These are phyloP conservation scores for Drosophila affinis DNA, from an alignment of 2,888 invertebrate species.

Conservation along the genomic window DNA sequence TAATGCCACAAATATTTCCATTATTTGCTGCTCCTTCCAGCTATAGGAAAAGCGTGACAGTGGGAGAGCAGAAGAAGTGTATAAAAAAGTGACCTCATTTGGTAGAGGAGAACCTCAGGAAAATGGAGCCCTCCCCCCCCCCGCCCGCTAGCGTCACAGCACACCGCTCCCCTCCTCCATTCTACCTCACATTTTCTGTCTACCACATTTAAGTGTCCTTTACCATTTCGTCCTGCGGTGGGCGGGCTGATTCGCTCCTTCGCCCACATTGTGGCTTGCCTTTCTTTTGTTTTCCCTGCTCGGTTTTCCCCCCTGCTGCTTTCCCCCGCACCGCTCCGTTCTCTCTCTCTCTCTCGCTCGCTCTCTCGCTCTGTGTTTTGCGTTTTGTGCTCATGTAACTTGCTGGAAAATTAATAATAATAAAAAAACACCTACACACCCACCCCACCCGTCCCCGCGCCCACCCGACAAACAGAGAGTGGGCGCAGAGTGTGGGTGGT, in stretches of 20 bases:
- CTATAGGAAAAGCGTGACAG: constrained; percentile 17
- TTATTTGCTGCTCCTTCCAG: constrained; percentile 16
- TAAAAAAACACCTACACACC: constrained; percentile 69
- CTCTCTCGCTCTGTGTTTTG: constrained; percentile 11
- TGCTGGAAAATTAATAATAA: constrained; percentile 80
- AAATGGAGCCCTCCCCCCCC: neutral
- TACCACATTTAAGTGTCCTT: constrained; percentile 77
- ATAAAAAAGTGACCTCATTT: constrained; percentile 77
- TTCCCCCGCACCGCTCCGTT: constrained; percentile 3
- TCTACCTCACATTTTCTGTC: constrained; percentile 24
- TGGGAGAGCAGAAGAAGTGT: constrained; percentile 23
- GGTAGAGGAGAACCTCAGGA: constrained; percentile 54
- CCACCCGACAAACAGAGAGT: neutral
- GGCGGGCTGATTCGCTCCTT: constrained; percentile 41
- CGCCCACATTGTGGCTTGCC: constrained; percentile 36
- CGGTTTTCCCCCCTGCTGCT: constrained; percentile 6
- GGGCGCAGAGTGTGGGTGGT: constrained; percentile 40
- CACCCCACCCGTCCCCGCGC: too few species aligned
- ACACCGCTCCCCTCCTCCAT: neutral
- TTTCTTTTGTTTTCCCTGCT: constrained; percentile 30
- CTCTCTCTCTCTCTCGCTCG: constrained; percentile 15
- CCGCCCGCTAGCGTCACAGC: neutral
- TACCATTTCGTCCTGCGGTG: constrained; percentile 62
- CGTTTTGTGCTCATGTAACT: constrained; percentile 74
- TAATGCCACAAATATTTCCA: constrained; percentile 71